Percentiles rank a stretch among this genome's conserved stretches.
phyloP scores from a whole-genome alignment of 2,888 invertebrate species.

The Cheiracanthium punctorium region DNA sequence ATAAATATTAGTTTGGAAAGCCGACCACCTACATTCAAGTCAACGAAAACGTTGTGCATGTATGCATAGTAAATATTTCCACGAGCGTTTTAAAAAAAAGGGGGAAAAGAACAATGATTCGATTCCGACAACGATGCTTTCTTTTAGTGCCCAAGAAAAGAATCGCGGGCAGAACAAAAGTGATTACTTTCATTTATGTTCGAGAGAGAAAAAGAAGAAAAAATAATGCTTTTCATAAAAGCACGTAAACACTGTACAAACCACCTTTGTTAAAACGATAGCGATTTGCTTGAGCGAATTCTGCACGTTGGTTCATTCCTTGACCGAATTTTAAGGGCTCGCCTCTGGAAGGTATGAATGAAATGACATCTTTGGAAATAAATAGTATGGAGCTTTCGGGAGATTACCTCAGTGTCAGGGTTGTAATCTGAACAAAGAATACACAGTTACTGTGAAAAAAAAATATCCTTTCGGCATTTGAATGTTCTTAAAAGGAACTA shows the following conservation, averaged over 20 bases:
- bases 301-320: not conserved
- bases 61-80: not conserved
- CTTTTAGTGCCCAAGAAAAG: not conserved
- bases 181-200: not conserved
- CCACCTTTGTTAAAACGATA: not conserved
- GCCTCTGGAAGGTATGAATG: not conserved
- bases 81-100: not conserved
- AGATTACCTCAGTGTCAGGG: not conserved
- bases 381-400: not conserved
- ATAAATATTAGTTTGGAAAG: too few species aligned
- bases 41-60: not conserved
- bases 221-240: not conserved
- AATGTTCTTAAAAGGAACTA: too few species aligned
- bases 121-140: not conserved
- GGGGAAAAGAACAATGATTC: not conserved
- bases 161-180: not conserved
- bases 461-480: not conserved
- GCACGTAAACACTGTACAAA: not conserved
- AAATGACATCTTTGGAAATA: slow-evolving; percentile 5
- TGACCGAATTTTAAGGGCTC: not conserved
- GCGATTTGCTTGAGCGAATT: not conserved
- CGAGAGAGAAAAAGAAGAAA: not conserved
- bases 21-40: slow-evolving; percentile 1
- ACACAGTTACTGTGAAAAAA: not conserved
- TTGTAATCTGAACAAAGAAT: not conserved